Evolutionary conservation across 2,888 invertebrate species (phyloP).

Genomic region (Thyatira batis): DNA sequence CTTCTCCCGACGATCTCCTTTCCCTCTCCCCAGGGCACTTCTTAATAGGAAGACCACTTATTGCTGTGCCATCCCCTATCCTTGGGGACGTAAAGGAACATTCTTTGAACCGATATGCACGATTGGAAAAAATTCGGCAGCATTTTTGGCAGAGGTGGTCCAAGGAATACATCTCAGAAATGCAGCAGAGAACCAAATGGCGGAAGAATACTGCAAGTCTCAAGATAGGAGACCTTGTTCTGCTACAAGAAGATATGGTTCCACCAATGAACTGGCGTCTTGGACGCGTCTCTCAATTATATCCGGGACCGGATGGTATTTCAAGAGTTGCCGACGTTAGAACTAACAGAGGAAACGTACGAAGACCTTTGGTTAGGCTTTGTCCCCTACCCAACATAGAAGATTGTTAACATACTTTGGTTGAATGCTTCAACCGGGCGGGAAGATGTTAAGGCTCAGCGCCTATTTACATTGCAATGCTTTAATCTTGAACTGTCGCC

Average conservation of each 20-base stretch:
- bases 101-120: no score
- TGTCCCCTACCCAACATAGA: no score
- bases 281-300: conserved; percentile 46
- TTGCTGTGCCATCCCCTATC: conserved; percentile 6
- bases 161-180: conserved; percentile 16
- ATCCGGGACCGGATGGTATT: conserved; percentile 39
- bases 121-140: conserved; percentile 4
- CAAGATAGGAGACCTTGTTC: neutral
- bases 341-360: conserved; percentile 39
- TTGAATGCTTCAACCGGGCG: neutral
- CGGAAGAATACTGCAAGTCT: no score
- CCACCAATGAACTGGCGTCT: conserved; percentile 47
- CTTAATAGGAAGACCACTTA: conserved; percentile 19
- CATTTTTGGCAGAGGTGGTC: conserved; percentile 20
- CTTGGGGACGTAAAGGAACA: neutral
- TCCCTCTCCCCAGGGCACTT: conserved; percentile 25
- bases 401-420: no score
- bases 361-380: no score
- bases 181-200: conserved; percentile 33
- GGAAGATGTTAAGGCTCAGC: no score
- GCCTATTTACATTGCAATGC: no score
- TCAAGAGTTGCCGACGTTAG: conserved; percentile 47
- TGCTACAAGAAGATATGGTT: conserved; percentile 32
- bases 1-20: conserved; percentile 17
- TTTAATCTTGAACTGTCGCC: no score